Conservation (phyloP, 2,797 vertebrate genomes). For the Rhabdophis nuchalis region DNA sequence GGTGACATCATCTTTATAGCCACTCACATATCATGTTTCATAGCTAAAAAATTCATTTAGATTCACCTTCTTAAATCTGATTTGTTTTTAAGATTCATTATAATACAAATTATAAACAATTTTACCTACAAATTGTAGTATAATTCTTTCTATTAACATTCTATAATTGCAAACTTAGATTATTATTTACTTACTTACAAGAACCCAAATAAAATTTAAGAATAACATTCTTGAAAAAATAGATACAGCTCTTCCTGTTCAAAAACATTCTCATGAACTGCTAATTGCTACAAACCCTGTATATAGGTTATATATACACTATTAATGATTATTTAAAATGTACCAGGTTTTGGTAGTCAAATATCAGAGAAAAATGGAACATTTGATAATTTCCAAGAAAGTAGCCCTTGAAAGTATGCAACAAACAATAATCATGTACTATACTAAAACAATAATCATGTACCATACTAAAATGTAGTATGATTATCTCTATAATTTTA, state of each 20-base stretch:
- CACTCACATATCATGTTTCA: not conserved
- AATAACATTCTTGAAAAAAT: constrained; percentile 3
- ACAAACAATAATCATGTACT: not conserved
- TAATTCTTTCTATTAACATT: constrained; percentile 26
- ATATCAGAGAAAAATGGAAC: not conserved
- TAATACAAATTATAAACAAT: constrained; percentile 29
- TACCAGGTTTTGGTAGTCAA: not conserved
- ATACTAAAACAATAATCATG: not conserved
- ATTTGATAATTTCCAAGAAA: not conserved
- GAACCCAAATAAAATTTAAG: constrained; percentile 10
- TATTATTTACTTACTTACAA: constrained; percentile 32
- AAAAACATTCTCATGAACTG: not conserved
- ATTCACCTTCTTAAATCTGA: not conserved
- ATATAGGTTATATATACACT: not conserved
- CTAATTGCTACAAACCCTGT: not conserved
- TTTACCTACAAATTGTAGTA: constrained; percentile 30
- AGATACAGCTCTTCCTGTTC: not conserved
- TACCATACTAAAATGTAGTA: not conserved
- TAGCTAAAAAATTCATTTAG: not conserved
- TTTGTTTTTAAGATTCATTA: constrained; percentile 17
- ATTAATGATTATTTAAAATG: not conserved
- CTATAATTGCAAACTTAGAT: not conserved
- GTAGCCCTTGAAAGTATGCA: not conserved
- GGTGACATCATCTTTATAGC: not conserved
- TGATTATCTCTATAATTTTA: not conserved